Evolutionary conservation across 1,140 invertebrate species (phyloP).

Genomic region (Samia ricini): DNA sequence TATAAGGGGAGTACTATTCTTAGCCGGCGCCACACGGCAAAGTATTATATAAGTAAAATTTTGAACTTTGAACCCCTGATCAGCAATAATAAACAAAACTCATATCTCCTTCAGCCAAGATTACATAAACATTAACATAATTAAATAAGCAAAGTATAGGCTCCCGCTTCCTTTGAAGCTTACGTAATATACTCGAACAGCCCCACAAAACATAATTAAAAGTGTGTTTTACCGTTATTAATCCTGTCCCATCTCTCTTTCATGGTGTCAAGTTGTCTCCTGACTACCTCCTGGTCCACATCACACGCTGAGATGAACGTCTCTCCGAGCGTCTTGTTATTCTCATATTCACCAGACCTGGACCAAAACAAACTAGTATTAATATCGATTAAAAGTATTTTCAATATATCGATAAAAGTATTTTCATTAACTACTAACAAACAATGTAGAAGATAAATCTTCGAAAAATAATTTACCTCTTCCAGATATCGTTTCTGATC

Average conservation of each 20-base stretch:
- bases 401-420: too few species aligned
- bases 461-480: constrained; percentile 70
- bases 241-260: constrained; percentile 94
- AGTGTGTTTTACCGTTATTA: constrained; percentile 82
- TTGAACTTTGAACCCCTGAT: too few species aligned
- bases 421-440: neutral
- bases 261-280: constrained; percentile 87
- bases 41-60: too few species aligned
- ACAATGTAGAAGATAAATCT: neutral
- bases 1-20: too few species aligned
- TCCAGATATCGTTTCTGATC: constrained; percentile 95
- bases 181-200: too few species aligned
- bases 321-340: constrained; percentile 90
- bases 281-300: constrained; percentile 93
- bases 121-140: too few species aligned
- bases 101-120: too few species aligned
- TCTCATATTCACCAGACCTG: constrained; percentile 94
- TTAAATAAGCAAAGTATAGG: too few species aligned
- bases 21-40: too few species aligned
- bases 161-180: too few species aligned
- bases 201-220: neutral
- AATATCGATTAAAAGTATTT: neutral
- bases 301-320: constrained; percentile 92
- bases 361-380: constrained; percentile 9
- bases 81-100: too few species aligned